phyloP scores from a whole-genome alignment of 2,888 invertebrate genomes.

The Ochropacha duplaris region DNA sequence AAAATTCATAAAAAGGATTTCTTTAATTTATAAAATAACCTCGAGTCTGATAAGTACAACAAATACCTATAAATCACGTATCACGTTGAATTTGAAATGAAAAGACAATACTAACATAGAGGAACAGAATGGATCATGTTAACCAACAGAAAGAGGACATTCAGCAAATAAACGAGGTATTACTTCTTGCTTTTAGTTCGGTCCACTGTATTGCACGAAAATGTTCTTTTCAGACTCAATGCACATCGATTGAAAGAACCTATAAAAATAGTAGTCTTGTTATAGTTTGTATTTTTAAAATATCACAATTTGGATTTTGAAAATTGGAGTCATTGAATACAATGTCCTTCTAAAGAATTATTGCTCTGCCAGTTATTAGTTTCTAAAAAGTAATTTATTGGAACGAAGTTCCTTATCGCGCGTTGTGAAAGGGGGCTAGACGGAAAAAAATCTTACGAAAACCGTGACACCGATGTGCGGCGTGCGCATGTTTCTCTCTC shows the following conservation, averaged over 20 bases:
- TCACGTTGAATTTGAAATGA: not conserved
- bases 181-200: not conserved
- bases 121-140: not conserved
- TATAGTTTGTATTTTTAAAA: not conserved
- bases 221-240: not conserved
- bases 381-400: too few species aligned
- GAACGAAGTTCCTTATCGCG: too few species aligned
- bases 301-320: not conserved
- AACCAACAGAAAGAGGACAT: not conserved
- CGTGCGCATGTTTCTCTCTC: too few species aligned
- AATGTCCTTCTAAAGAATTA: too few species aligned
- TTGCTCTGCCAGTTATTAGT: too few species aligned
- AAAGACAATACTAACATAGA: not conserved
- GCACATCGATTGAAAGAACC: not conserved
- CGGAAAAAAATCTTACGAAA: too few species aligned
- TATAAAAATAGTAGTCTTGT: not conserved
- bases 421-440: too few species aligned
- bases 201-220: not conserved
- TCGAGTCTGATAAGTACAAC: not conserved
- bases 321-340: too few species aligned
- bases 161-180: not conserved
- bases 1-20: too few species aligned
- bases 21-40: too few species aligned
- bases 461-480: too few species aligned
- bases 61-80: too few species aligned